Percentiles rank a stretch among this genome's conserved stretches.
Evolutionary conservation across 2,113 vertebrate species (phyloP).

Genomic region (Rhagologus leucostigma): DNA sequence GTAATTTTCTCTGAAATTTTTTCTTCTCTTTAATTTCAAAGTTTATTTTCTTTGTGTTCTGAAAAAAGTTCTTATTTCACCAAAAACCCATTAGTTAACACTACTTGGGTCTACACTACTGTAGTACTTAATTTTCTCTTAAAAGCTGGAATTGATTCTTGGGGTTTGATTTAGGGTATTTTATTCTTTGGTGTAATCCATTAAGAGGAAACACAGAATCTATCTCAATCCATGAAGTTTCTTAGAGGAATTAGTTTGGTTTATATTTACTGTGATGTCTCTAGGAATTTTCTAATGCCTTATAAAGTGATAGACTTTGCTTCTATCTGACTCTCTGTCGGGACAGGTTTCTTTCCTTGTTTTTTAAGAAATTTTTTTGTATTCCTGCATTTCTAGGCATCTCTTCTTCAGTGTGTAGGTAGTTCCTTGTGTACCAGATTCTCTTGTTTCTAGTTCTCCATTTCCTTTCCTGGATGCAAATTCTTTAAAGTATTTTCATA

Average conservation of each 20-base stretch:
- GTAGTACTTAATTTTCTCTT: background rate
- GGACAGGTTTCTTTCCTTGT: background rate
- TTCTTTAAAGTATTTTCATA: background rate
- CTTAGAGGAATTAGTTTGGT: background rate
- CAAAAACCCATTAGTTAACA: background rate
- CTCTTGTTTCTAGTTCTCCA: background rate
- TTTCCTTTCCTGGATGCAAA: background rate
- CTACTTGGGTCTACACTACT: background rate
- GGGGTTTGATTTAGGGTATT: background rate
- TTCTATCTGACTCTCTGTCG: background rate
- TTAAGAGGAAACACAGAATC: background rate
- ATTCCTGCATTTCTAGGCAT: background rate
- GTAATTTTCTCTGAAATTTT: background rate
- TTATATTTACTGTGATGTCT: background rate
- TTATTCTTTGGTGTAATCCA: background rate
- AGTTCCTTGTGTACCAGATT: background rate
- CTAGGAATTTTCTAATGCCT: background rate
- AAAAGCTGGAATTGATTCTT: background rate
- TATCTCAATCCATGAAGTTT: background rate
- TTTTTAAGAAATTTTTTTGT: background rate
- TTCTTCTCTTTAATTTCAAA: background rate
- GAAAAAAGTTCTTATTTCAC: background rate
- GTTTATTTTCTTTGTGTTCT: background rate
- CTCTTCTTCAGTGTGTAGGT: background rate
- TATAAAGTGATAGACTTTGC: background rate